Conservation (phyloP, 2,797 vertebrate species). For the Thripadectes ignobilis region DNA sequence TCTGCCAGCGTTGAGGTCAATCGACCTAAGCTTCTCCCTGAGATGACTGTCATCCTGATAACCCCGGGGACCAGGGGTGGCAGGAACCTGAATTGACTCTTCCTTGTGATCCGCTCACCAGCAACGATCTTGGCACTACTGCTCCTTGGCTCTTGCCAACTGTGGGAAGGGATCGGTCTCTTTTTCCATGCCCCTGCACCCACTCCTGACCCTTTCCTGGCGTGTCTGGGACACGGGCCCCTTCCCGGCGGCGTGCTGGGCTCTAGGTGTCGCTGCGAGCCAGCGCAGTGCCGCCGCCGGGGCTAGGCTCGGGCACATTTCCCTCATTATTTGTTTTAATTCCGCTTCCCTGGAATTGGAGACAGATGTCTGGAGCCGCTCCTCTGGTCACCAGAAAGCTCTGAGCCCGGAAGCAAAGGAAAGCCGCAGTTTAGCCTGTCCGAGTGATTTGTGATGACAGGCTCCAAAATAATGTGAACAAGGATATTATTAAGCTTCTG, state of each 20-base stretch:
- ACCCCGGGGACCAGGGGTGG: neutral
- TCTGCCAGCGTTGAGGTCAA: neutral
- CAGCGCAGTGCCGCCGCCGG: conserved; percentile 37
- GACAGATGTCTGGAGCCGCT: conserved; percentile 42
- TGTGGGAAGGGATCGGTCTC: no score
- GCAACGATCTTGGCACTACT: neutral
- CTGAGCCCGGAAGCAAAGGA: neutral
- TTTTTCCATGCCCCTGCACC: rapidly evolving
- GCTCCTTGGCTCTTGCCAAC: neutral
- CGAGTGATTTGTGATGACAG: neutral
- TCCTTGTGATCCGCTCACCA: rapidly evolving
- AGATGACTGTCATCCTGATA: neutral
- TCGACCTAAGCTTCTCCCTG: neutral
- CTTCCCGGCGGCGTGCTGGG: neutral
- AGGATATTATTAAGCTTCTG: neutral
- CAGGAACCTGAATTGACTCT: neutral
- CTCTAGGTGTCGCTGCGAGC: conserved; percentile 76
- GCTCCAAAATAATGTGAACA: neutral
- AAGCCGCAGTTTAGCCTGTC: neutral
- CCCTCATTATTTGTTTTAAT: neutral
- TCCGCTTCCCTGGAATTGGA: conserved; percentile 33
- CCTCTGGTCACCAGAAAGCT: conserved; percentile 37
- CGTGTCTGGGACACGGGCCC: neutral
- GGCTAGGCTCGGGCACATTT: neutral
- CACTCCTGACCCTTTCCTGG: neutral